Conservation (phyloP, 2,797 vertebrate genomes). For the Sciurus vulgaris region DNA sequence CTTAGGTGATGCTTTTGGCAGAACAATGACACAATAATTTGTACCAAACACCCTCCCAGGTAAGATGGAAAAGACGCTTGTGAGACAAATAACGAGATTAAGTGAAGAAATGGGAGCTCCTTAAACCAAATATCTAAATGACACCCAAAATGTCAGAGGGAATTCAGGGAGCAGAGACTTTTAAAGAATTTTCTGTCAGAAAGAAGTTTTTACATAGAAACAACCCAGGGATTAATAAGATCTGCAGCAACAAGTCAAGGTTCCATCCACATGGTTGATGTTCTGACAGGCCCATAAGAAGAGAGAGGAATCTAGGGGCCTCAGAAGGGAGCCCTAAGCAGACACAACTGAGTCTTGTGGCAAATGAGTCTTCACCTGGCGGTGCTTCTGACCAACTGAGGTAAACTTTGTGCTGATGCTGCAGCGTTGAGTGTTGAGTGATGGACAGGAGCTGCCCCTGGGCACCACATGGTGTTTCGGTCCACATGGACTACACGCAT, state of each 20-base stretch:
- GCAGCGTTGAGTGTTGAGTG: slow-evolving; percentile 45
- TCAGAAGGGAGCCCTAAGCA: slow-evolving; percentile 79
- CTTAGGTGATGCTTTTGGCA: slow-evolving; percentile 81
- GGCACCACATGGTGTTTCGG: too few species aligned
- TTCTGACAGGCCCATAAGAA: slow-evolving; percentile 82
- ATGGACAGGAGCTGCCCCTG: accelerated
- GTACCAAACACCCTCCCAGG: slow-evolving; percentile 71
- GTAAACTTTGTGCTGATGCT: slow-evolving; percentile 71
- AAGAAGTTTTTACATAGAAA: slow-evolving; percentile 85
- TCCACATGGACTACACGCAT: too few species aligned
- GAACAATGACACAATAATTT: slow-evolving; percentile 85
- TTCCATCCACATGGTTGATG: slow-evolving; percentile 83
- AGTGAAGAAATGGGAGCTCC: slow-evolving; percentile 73
- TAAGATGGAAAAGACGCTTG: slow-evolving; percentile 70
- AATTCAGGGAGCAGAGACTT: slow-evolving; percentile 82
- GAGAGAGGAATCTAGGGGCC: slow-evolving; percentile 82
- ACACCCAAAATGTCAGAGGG: slow-evolving; percentile 80
- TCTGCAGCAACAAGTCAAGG: slow-evolving; percentile 85
- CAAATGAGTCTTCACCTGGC: slow-evolving; percentile 81
- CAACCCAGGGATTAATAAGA: slow-evolving; percentile 84
- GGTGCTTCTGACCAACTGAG: slow-evolving; percentile 44
- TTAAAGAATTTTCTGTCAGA: slow-evolving; percentile 80
- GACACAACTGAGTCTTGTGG: slow-evolving; percentile 80
- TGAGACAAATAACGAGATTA: slow-evolving; percentile 85
- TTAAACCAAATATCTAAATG: slow-evolving; percentile 84